Conservation (phyloP, 2,888 invertebrate genomes). For the Perdita meconis region DNA sequence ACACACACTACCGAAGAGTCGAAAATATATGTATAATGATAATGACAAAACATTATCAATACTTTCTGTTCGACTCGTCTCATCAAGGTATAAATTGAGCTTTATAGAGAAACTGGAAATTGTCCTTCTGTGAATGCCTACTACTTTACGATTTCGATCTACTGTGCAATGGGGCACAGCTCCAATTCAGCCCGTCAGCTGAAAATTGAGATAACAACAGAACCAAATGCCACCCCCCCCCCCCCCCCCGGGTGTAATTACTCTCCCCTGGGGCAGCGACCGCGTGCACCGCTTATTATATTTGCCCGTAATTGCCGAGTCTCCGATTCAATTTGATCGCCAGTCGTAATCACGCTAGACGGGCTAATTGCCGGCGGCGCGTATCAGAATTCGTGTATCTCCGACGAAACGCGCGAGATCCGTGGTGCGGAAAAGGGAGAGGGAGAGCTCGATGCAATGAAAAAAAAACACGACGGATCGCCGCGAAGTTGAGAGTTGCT, state of each 20-base stretch:
- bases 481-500: slow-evolving; percentile 67
- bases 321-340: slow-evolving; percentile 57
- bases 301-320: slow-evolving; percentile 57
- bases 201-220: slow-evolving; percentile 58
- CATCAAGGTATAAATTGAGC: too few relatives aligned
- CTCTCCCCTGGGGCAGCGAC: slow-evolving; percentile 13
- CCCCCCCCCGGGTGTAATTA: slow-evolving; percentile 47
- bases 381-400: slow-evolving; percentile 61
- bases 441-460: not conserved
- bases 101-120: too few relatives aligned
- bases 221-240: slow-evolving; percentile 28
- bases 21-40: too few relatives aligned
- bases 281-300: slow-evolving; percentile 56
- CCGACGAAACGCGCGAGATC: slow-evolving; percentile 48
- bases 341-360: slow-evolving; percentile 58
- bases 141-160: too few relatives aligned
- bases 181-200: too few relatives aligned
- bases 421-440: slow-evolving; percentile 3
- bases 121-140: too few relatives aligned
- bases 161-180: too few relatives aligned
- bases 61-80: too few relatives aligned
- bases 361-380: slow-evolving; percentile 54
- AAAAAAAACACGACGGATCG: slow-evolving; percentile 4
- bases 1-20: too few relatives aligned
- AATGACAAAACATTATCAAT: too few relatives aligned